These are phyloP conservation scores for Tipula confusa DNA, from an alignment of 2,888 invertebrate genomes.

Conservation along the genomic window DNA sequence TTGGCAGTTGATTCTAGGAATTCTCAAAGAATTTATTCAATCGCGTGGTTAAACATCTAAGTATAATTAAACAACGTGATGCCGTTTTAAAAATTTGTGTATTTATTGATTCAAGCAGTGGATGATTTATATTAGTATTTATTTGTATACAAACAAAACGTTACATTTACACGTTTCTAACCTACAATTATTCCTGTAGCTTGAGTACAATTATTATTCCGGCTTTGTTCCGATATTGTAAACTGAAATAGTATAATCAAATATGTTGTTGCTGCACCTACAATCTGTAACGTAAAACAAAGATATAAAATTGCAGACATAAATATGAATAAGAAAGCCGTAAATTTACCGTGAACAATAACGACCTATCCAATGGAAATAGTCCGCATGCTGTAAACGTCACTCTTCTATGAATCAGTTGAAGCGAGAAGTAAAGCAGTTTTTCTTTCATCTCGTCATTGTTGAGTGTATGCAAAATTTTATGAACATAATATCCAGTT, in stretches of 20 bases:
- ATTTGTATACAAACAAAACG: not conserved
- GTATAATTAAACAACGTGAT: no score
- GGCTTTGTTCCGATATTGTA: conserved; percentile 12
- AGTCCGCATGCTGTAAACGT: conserved; percentile 48
- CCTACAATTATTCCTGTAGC: not conserved
- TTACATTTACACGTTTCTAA: not conserved
- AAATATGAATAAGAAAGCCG: not conserved
- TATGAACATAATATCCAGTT: conserved; percentile 44
- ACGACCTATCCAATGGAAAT: conserved; percentile 47
- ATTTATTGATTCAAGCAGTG: not conserved
- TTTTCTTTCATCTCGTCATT: conserved; percentile 44
- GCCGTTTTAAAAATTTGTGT: not conserved
- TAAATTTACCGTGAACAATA: conserved; percentile 46
- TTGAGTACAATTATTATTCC: not conserved
- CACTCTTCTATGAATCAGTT: conserved; percentile 45
- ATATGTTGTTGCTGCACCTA: conserved; percentile 49
- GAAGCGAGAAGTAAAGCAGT: conserved; percentile 44
- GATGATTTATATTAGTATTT: not conserved
- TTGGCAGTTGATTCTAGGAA: no score
- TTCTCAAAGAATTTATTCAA: no score
- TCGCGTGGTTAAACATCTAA: no score
- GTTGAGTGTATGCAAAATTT: conserved; percentile 45
- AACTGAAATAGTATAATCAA: conserved; percentile 49
- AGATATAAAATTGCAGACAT: not conserved
- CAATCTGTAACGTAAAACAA: conserved; percentile 41